Evolutionary conservation across 2,113 vertebrate species (phyloP).

Genomic region (Scortum barcoo): DNA sequence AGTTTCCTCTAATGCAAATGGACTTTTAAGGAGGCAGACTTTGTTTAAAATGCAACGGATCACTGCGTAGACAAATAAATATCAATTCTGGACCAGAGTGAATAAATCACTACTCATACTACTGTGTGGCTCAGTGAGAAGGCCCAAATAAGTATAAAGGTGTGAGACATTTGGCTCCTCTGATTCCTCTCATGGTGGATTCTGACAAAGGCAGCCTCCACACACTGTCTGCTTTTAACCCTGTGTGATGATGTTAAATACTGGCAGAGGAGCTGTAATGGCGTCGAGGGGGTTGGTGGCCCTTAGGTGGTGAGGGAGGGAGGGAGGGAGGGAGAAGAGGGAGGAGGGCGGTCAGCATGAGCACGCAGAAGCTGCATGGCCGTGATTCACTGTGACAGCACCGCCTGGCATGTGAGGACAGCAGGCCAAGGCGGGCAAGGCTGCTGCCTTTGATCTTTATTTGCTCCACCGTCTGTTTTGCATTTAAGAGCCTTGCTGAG

Average conservation of each 20-base stretch:
- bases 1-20: neutral
- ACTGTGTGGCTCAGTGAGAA: neutral
- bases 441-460: slow-evolving; percentile 86
- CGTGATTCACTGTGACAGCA: slow-evolving; percentile 85
- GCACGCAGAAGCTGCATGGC: slow-evolving; percentile 70
- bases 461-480: slow-evolving; percentile 85
- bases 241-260: slow-evolving; percentile 42
- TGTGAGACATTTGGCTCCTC: neutral
- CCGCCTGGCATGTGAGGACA: slow-evolving; percentile 83
- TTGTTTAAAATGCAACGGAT: neutral
- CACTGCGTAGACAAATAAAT: neutral
- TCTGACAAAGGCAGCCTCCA: slow-evolving; percentile 28
- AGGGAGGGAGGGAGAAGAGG: neutral
- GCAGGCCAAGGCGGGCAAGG: slow-evolving; percentile 74
- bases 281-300: slow-evolving; percentile 42
- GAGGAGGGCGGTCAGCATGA: slow-evolving; percentile 20
- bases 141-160: neutral
- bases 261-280: slow-evolving; percentile 29
- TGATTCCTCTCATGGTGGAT: slow-evolving; percentile 19
- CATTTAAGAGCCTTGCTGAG: slow-evolving; percentile 85
- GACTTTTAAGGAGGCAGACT: slow-evolving; percentile 9
- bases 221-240: slow-evolving; percentile 29
- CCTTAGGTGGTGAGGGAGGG: slow-evolving; percentile 49
- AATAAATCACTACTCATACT: neutral
- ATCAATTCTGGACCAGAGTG: neutral